Evolutionary conservation across 2,888 invertebrate species (phyloP), one percentile per base, ranked within the genome.

Genomic region (Sabellastarte sp.): DNA sequence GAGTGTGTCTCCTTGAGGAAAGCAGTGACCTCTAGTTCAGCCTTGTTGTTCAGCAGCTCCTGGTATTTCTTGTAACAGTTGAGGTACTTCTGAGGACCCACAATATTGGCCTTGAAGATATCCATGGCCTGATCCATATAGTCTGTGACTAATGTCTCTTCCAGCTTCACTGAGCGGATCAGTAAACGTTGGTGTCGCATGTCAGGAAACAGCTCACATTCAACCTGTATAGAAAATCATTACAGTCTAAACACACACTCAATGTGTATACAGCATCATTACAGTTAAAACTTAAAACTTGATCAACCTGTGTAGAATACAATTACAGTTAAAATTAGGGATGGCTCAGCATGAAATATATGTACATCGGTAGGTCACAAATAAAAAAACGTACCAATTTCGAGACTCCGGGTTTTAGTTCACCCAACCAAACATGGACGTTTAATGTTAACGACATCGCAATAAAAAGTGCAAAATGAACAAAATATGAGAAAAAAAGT

Each of bases 191-290:
- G 79, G 58, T 80, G 79, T 60, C 79, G 72, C 79, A 83, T 78
- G 58, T 83, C 83, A 29, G 83, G 82, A 70, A 84, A 84, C 59
- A 84, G 69, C 64, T 82, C 80, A 68, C 79, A 77, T 70, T 84
- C 84, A 32, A 84, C 83, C 81, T 84, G 69, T 1, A 26, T 53
- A 26, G 20, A 20, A 10, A 41, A 20, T 10, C 41, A 41, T 41
- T 20, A 41, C 41, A 41, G 10, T 41, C 20, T 41, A 10, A 41
- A 41, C 20, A 41, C n/a, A n/a, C n/a, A n/a, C n/a, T n/a, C n/a
- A n/a, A n/a, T n/a, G n/a, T n/a, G n/a, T n/a, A n/a, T n/a, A n/a
- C n/a, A n/a, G n/a, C n/a, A n/a, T n/a, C n/a, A n/a, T n/a, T n/a
- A n/a, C n/a, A n/a, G n/a, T n/a, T n/a, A n/a, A n/a, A n/a, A n/a